phyloP scores from a whole-genome alignment of 2,888 invertebrate species.

The Luperina nickerlii region DNA sequence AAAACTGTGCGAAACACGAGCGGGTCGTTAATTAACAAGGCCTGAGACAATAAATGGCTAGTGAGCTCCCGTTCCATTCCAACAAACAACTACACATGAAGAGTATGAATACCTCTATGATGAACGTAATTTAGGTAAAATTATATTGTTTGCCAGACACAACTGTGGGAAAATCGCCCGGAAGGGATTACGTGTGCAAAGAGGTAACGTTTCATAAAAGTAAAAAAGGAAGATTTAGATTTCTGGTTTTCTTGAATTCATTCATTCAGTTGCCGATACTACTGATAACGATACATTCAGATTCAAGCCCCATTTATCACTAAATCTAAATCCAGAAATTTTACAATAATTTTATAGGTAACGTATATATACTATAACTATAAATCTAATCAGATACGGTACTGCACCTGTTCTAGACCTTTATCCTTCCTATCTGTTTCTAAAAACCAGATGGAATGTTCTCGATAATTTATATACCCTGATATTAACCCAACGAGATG shows the following conservation, averaged over 20 bases:
- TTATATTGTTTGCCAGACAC: background rate
- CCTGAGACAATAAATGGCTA: background rate
- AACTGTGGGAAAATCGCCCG: background rate
- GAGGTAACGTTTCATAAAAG: background rate
- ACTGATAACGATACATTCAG: constrained; percentile 1
- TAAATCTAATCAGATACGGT: constrained; percentile 34
- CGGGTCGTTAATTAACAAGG: background rate
- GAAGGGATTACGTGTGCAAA: background rate
- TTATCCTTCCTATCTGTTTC: constrained; percentile 18
- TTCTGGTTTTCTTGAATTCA: background rate
- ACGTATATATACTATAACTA: background rate
- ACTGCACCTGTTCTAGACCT: constrained; percentile 24
- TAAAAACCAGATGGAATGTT: constrained; percentile 25
- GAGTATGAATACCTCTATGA: background rate
- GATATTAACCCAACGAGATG: constrained; percentile 23
- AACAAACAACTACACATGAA: background rate
- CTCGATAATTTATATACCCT: constrained; percentile 43
- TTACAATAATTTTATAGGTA: constrained; percentile 9
- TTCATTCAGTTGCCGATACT: background rate
- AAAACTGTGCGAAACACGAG: too few relatives aligned
- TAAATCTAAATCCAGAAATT: background rate
- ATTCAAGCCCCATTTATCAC: constrained; percentile 3
- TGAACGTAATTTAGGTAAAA: background rate
- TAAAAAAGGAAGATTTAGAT: too few relatives aligned
- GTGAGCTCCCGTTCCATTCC: background rate